Percentiles rank a stretch among this genome's conserved stretches.
These are phyloP conservation scores for Palaemon carinicauda DNA, from an alignment of 1,140 invertebrate species.

Conservation along the genomic window DNA sequence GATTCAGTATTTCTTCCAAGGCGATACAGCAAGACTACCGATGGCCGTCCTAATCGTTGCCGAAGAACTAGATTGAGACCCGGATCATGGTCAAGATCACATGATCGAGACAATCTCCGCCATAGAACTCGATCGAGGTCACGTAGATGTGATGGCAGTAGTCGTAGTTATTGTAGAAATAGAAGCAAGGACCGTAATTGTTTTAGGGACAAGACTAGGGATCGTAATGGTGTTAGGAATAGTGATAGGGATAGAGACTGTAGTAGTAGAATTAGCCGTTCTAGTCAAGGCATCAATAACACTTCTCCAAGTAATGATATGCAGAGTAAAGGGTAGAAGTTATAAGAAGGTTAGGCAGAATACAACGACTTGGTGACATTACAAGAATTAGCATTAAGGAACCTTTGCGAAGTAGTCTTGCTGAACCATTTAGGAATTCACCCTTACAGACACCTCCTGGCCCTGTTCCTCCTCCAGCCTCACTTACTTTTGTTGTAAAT, in stretches of 20 bases:
- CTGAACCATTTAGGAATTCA: slow-evolving; percentile 32
- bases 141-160: slow-evolving; percentile 55
- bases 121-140: slow-evolving; percentile 59
- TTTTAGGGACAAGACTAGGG: slow-evolving; percentile 50
- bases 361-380: slow-evolving; percentile 56
- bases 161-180: slow-evolving; percentile 46
- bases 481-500: not conserved
- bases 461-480: not conserved
- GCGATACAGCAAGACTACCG: slow-evolving; percentile 20
- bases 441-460: slow-evolving; percentile 36
- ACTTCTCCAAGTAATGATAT: not conserved
- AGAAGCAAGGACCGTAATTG: slow-evolving; percentile 45
- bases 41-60: slow-evolving; percentile 22
- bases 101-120: slow-evolving; percentile 44
- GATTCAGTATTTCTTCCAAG: not conserved
- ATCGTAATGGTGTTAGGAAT: slow-evolving; percentile 42
- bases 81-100: slow-evolving; percentile 40
- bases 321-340: not conserved
- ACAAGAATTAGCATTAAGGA: slow-evolving; percentile 42
- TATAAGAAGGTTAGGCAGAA: not conserved
- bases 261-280: not conserved
- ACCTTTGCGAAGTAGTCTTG: slow-evolving; percentile 28
- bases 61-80: slow-evolving; percentile 38
- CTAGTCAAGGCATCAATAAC: slow-evolving; percentile 34
- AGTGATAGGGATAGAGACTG: slow-evolving; percentile 58